Base-by-base conservation (phyloP, 1,140 invertebrate genomes). In the Phymastichus coffea region DNA sequence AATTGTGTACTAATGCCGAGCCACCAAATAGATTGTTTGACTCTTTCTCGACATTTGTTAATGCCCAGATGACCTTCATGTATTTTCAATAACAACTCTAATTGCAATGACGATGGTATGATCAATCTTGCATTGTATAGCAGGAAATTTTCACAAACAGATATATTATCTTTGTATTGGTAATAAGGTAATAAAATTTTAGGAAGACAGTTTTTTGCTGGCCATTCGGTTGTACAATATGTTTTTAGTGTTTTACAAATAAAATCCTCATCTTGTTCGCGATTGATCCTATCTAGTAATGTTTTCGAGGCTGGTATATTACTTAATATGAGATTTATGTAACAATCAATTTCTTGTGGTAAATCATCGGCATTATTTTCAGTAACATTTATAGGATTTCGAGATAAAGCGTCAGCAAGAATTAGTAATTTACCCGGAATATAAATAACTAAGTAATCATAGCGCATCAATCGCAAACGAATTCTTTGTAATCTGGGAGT, bases 401-500 rank as follows among this genome's bases (percentile, higher is more conserved):
- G 52, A 28, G 65, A 74, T 41, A 77, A 61, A 4, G 66, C 57
- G 55, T 78, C 75, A 4, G 77, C 72, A 19, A 73, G 57, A 25
- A 64, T 33, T 41, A 77, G 59, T 49, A 64, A 68, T 12, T 61
- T 61, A 8, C 75, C 70, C 26, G 73, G 71, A 37, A 65, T 57
- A 64, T 74, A 76, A 19, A 46, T 41, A 8, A 73, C 55, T 8
- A 43, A 52, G 57, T 71, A 76, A 47, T 66, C 59, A 58, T 72
- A 80, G 37, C 70, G 59, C 57, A 75, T 70, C 12, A 78, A 30
- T 10, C 70, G 43, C 7, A 79, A 48, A 7, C 74, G 63, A 44
- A 79, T 72, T 41, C 71, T 40, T 62, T 81, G 76, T 8, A 80
- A 56, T n/a, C 75, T 41, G n/a, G 71, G 66, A 14, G 72, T 67